These are phyloP conservation scores for Pangasius djambal DNA, from an alignment of 2,797 vertebrate genomes.

Conservation along the genomic window DNA sequence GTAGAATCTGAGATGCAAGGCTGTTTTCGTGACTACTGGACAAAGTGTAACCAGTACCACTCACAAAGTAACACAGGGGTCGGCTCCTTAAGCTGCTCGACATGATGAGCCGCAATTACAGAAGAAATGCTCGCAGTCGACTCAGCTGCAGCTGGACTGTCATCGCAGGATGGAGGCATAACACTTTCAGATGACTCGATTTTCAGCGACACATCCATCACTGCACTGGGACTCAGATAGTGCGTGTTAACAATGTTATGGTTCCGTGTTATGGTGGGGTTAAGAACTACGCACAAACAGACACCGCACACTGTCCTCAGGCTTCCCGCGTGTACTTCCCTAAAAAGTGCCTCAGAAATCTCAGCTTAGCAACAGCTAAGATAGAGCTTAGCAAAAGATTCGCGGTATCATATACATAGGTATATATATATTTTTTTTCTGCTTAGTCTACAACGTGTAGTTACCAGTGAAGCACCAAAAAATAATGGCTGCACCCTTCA, in stretches of 20 bases:
- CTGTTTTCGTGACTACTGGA: conserved; percentile 16
- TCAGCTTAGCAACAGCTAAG: not conserved
- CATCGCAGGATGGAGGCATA: conserved; percentile 36
- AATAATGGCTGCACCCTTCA: conserved; percentile 75
- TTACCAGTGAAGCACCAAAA: conserved; percentile 15
- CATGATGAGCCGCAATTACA: conserved; percentile 40
- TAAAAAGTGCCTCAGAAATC: not conserved
- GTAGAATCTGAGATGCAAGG: not conserved
- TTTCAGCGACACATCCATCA: conserved; percentile 49
- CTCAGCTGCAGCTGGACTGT: conserved; percentile 30
- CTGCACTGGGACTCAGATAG: not conserved
- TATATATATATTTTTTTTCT: not conserved
- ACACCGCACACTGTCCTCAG: too few species aligned
- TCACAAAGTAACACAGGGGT: conserved; percentile 54
- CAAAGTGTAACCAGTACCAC: conserved; percentile 23
- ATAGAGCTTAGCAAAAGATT: not conserved
- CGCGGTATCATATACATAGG: not conserved
- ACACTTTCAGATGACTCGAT: conserved; percentile 40
- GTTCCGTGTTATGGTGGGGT: not conserved
- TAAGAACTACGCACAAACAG: conserved; percentile 21
- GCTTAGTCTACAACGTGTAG: not conserved
- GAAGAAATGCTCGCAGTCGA: conserved; percentile 45
- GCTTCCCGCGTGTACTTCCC: not conserved
- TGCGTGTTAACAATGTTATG: not conserved
- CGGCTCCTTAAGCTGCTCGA: conserved; percentile 43